A percentile compares a stretch with the other conserved stretches of the same genome.
Conservation (phyloP, 2,888 invertebrate genomes). For the Pyrrhia umbra region DNA sequence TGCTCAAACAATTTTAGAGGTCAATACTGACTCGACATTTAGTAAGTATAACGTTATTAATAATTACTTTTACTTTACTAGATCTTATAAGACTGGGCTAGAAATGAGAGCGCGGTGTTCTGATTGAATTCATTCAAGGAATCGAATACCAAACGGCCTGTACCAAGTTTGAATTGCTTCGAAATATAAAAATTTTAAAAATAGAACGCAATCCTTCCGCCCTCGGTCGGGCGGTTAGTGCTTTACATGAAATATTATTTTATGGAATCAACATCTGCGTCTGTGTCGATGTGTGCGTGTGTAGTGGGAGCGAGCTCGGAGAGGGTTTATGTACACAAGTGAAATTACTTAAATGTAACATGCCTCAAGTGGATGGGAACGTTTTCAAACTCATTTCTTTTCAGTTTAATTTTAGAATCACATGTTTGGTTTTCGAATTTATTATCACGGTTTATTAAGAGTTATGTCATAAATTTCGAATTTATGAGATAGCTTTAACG, state of each 20-base stretch:
- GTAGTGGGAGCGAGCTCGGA: slow-evolving; percentile 73
- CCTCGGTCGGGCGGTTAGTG: slow-evolving; percentile 87
- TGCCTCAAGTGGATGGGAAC: slow-evolving; percentile 87
- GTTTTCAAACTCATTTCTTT: slow-evolving; percentile 79
- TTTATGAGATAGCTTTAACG: slow-evolving; percentile 60
- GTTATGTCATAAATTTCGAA: slow-evolving; percentile 64
- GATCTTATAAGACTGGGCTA: slow-evolving; percentile 45
- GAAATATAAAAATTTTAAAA: slow-evolving; percentile 87
- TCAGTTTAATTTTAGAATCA: slow-evolving; percentile 69
- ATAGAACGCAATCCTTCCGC: slow-evolving; percentile 90
- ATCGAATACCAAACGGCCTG: slow-evolving; percentile 69
- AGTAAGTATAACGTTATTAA: slow-evolving; percentile 57
- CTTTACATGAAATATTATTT: slow-evolving; percentile 91
- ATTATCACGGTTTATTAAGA: slow-evolving; percentile 62
- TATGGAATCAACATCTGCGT: slow-evolving; percentile 90
- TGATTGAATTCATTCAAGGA: slow-evolving; percentile 55
- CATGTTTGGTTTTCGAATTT: slow-evolving; percentile 63
- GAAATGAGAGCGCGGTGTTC: slow-evolving; percentile 41
- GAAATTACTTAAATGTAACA: slow-evolving; percentile 87
- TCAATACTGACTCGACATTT: slow-evolving; percentile 75
- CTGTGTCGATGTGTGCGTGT: slow-evolving; percentile 78
- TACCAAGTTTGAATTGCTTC: slow-evolving; percentile 81
- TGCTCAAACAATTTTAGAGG: slow-evolving; percentile 80
- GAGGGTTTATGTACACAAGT: slow-evolving; percentile 86
- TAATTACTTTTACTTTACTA: slow-evolving; percentile 63